phyloP scores from a whole-genome alignment of 2,888 invertebrate species.

The Torymus auratus region DNA sequence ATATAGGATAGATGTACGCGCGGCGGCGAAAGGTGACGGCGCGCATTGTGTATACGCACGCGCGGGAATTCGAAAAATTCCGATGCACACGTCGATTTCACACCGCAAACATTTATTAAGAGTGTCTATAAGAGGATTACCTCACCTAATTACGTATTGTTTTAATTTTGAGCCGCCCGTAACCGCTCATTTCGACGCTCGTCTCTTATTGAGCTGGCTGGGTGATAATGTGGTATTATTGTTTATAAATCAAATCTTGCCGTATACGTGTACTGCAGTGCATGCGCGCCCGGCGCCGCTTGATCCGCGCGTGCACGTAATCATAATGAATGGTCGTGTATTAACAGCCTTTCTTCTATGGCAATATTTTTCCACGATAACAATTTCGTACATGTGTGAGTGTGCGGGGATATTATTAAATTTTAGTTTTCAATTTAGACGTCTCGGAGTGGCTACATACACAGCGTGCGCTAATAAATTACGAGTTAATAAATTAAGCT shows the following conservation, averaged over 20 bases:
- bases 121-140: constrained; percentile 14
- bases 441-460: neutral
- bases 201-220: neutral
- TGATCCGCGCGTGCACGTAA: neutral
- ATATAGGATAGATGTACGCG: neutral
- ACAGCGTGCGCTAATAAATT: too few relatives aligned
- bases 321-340: neutral
- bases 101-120: constrained; percentile 27
- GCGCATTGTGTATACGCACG: neutral
- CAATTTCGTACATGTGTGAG: neutral
- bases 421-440: constrained; percentile 10
- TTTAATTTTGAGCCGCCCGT: constrained; percentile 34
- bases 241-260: constrained; percentile 43
- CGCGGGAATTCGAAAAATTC: constrained; percentile 39
- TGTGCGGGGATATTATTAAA: neutral
- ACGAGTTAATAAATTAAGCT: too few relatives aligned
- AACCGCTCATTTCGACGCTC: constrained; percentile 3
- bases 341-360: neutral
- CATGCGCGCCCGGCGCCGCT: too few relatives aligned
- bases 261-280: too few relatives aligned
- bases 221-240: constrained; percentile 29
- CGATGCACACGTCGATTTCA: constrained; percentile 6
- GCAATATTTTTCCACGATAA: neutral
- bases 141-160: constrained; percentile 54
- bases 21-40: constrained; percentile 41